These are phyloP conservation scores for Harlomillsia oculata DNA, from an alignment of 1,140 invertebrate species.

Conservation along the genomic window DNA sequence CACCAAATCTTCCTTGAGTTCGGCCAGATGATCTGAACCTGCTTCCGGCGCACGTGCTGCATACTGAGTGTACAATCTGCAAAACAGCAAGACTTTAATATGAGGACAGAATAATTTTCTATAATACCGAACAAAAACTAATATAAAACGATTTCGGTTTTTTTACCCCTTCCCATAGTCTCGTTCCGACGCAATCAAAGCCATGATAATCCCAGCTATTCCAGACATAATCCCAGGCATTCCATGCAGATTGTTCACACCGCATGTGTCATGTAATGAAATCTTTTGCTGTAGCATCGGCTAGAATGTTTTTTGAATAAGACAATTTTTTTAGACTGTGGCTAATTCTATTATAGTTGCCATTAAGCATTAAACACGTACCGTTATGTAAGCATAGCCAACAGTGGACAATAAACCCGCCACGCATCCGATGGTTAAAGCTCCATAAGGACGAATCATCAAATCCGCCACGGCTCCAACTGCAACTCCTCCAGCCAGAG, in stretches of 20 bases:
- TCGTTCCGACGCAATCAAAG: conserved; percentile 55
- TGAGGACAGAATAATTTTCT: no score
- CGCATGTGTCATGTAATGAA: conserved; percentile 82
- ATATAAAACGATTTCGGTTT: not conserved
- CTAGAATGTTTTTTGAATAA: conserved; percentile 42
- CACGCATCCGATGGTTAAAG: conserved; percentile 66
- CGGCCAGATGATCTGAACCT: conserved; percentile 38
- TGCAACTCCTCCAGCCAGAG: conserved; percentile 68
- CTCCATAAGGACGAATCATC: conserved; percentile 75
- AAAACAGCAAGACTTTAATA: conserved; percentile 14
- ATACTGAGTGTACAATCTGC: conserved; percentile 46
- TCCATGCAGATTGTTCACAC: conserved; percentile 90
- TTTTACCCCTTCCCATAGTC: conserved; percentile 43
- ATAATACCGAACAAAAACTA: no score
- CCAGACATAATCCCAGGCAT: conserved; percentile 84
- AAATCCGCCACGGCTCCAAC: conserved; percentile 54
- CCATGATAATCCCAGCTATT: conserved; percentile 64
- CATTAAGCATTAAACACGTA: conserved; percentile 41
- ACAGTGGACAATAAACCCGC: conserved; percentile 73
- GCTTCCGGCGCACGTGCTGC: conserved; percentile 44
- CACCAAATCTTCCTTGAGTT: conserved; percentile 33
- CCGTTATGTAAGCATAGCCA: conserved; percentile 75
- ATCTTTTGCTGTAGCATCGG: conserved; percentile 57
- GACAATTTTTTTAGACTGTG: not conserved
- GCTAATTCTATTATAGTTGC: not conserved